Percentiles rank a stretch among this genome's conserved stretches.
These are phyloP conservation scores for western clawed frog (Xenopus tropicalis) DNA, from an alignment of 2,113 vertebrate species.

Conservation along the genomic window DNA sequence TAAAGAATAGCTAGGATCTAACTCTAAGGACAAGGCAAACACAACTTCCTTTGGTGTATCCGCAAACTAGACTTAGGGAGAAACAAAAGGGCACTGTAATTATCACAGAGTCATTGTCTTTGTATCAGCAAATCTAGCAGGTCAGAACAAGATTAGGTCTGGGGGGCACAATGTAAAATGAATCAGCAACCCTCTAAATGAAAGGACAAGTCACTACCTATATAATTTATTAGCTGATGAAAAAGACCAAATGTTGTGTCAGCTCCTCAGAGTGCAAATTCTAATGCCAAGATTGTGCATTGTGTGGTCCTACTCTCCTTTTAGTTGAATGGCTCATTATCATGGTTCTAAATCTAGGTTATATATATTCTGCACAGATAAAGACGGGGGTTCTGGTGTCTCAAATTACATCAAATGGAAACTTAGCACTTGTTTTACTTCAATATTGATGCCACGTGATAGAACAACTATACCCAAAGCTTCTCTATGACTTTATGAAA, in stretches of 20 bases:
- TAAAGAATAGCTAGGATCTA: background rate
- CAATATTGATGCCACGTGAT: no score
- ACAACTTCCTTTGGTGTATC: background rate
- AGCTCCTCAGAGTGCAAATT: background rate
- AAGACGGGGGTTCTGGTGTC: no score
- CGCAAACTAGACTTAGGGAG: background rate
- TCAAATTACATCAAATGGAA: no score
- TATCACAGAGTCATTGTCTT: background rate
- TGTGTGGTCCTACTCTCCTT: no score
- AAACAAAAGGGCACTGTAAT: background rate
- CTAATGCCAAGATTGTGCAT: no score
- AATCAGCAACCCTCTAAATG: background rate
- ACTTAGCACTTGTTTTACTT: no score
- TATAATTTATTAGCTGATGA: slow-evolving; percentile 14
- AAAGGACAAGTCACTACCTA: slow-evolving; percentile 1
- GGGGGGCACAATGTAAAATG: background rate
- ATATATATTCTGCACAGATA: no score
- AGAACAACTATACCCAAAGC: no score
- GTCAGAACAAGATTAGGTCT: background rate
- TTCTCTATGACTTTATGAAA: no score
- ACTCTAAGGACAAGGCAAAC: background rate
- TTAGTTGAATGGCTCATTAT: no score
- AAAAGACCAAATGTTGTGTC: background rate
- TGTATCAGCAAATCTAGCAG: background rate
- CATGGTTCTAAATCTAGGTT: no score